Conservation (phyloP, 2,888 invertebrate genomes). For the Dynastes hyllus region DNA sequence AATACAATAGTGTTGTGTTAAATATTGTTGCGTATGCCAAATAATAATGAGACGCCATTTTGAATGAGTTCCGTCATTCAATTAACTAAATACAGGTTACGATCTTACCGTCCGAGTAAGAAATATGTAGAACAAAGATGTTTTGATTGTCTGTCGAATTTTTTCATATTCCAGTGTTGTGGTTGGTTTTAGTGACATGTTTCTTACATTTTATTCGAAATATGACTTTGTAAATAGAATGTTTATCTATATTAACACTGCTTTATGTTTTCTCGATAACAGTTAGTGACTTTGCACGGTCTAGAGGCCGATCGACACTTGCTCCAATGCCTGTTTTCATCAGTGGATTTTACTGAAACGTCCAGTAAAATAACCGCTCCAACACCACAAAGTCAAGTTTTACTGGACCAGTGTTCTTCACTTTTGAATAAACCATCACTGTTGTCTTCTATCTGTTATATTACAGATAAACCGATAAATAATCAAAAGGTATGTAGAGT, state of each 20-base stretch:
- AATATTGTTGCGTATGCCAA: conserved; percentile 47
- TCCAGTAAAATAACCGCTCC: conserved; percentile 75
- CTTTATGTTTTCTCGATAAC: conserved; percentile 66
- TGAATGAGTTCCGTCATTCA: conserved; percentile 49
- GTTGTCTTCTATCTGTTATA: conserved; percentile 90
- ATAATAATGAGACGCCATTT: conserved; percentile 53
- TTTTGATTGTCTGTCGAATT: conserved; percentile 64
- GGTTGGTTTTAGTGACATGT: conserved; percentile 55
- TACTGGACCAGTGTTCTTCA: conserved; percentile 85
- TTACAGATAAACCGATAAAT: conserved; percentile 87
- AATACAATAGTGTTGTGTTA: conserved; percentile 14
- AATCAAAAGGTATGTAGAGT: conserved; percentile 78
- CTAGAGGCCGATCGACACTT: conserved; percentile 98
- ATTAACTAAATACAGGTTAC: conserved; percentile 50
- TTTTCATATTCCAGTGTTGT: conserved; percentile 53
- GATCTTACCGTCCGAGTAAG: conserved; percentile 62
- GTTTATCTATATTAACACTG: conserved; percentile 44
- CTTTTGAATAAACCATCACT: conserved; percentile 90
- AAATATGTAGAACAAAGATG: conserved; percentile 65
- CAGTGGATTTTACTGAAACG: conserved; percentile 85
- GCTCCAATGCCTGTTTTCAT: conserved; percentile 94
- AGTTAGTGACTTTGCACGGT: conserved; percentile 94
- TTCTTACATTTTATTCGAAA: conserved; percentile 47
- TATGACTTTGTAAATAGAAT: conserved; percentile 34
- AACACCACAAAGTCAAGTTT: conserved; percentile 80